These are phyloP conservation scores for Anguilla anguilla DNA, from an alignment of 2,797 vertebrate species.

Conservation along the genomic window DNA sequence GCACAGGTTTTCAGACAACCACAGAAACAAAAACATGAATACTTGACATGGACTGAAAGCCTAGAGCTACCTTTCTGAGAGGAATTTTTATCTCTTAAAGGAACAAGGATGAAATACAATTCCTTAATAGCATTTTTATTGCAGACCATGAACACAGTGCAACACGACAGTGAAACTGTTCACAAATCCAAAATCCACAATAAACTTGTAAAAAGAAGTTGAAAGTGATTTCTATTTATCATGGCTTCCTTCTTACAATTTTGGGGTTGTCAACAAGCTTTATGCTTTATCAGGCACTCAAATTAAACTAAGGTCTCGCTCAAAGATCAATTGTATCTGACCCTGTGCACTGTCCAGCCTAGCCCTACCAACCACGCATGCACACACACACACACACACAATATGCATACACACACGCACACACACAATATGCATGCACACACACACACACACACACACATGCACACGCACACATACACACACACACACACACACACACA, in stretches of 20 bases:
- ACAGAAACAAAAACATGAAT: background rate
- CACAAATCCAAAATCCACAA: background rate
- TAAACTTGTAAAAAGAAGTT: background rate
- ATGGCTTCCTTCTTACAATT: background rate
- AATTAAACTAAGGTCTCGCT: conserved; percentile 4
- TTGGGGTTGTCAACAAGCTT: background rate
- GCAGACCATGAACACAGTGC: background rate
- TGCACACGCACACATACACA: background rate
- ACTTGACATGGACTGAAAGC: background rate
- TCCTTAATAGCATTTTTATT: background rate
- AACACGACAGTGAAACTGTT: background rate
- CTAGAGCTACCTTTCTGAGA: background rate
- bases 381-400: conserved; percentile 15
- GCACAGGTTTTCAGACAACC: background rate
- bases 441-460: background rate
- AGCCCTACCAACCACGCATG: background rate
- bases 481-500: background rate
- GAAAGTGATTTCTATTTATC: background rate
- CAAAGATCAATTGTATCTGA: background rate
- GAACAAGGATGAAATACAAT: background rate
- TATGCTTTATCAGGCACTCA: background rate
- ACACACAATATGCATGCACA: too few species aligned
- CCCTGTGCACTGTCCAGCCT: background rate
- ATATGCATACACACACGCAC: background rate
- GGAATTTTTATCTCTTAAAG: background rate